Evolutionary conservation across 2,888 invertebrate species (phyloP), one percentile per base, ranked within the genome.

Genomic region (Tetragonisca angustula): DNA sequence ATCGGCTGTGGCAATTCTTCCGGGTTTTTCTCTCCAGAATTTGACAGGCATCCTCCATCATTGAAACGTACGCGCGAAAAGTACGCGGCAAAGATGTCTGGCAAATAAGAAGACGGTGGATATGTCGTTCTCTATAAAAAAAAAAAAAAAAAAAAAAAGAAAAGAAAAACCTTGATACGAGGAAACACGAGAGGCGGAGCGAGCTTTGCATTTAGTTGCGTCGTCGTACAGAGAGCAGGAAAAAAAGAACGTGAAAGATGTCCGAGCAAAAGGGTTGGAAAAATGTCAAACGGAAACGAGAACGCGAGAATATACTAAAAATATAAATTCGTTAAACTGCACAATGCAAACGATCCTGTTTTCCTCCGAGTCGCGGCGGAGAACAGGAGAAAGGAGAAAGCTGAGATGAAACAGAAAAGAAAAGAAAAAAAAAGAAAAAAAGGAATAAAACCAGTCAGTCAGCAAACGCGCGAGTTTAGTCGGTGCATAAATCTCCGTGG

Each of bases 41-140:
- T 89, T 86, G 89, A 90, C 90, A 84, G 81, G 76, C 83, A 62
- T 83, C 77, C 83, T 85, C 86, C 82, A 85, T 89, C 87, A 86
- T 82, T 87, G 88, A 86, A 88, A 80, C 79, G 81, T 87, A 89
- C 79, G 79, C 72, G 67, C 76, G 70, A 78, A 78, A 72, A 81
- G 77, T 81, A 86, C 76, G 36, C 36, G 78, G 83, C 83, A 74
- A 83, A 81, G 74, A 80, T 76, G 84, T 82, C 85, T 87, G 77
- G 65, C 65, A 79, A 86, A 83, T 86, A 83, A 84, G 86, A 82
- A 87, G 80, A 86, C 78, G 84, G 72, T 70, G 77, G 77, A 52
- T 75, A 74, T 83, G 84, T 84, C 84, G 84, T 86, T 86, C 81
- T 82, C 65, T 69, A 78, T 43, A 9, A 43, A 9, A 43, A 11